Percentiles rank a stretch among this genome's conserved stretches.
Evolutionary conservation across 2,797 vertebrate species (phyloP).

Genomic region (Karalla daura): DNA sequence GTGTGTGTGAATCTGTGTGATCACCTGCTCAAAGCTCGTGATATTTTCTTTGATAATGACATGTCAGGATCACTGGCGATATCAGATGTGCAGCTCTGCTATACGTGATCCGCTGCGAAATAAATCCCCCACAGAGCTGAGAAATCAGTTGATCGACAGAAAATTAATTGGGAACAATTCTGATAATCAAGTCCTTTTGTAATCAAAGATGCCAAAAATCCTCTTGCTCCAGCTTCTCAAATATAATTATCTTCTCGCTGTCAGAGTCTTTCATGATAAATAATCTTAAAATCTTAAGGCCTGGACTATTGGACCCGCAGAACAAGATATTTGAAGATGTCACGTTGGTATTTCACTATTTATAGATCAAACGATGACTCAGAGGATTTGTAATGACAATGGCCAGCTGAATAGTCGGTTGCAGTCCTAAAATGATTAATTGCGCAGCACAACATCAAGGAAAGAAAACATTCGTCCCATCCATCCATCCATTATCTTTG

Average conservation of each 20-base stretch:
- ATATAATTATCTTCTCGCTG: background rate
- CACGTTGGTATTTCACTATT: background rate
- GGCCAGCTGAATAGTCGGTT: background rate
- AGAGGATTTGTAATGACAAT: background rate
- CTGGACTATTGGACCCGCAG: slow-evolving; percentile 6
- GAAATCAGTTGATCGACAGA: background rate
- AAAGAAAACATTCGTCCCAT: no score
- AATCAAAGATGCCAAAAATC: background rate
- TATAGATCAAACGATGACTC: background rate
- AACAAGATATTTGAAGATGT: slow-evolving; percentile 6
- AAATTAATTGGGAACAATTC: background rate
- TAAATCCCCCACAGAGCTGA: slow-evolving; percentile 3
- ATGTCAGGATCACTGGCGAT: background rate
- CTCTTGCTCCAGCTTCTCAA: background rate
- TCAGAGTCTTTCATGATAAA: background rate
- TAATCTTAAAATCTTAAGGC: background rate
- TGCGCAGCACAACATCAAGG: background rate
- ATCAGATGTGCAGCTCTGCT: background rate
- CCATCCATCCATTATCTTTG: no score
- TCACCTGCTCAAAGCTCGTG: background rate
- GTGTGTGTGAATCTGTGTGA: slow-evolving; percentile 3
- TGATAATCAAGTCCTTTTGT: background rate
- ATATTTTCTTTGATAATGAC: background rate
- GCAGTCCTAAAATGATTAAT: background rate
- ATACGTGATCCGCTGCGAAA: background rate